phyloP scores from a whole-genome alignment of 2,888 invertebrate genomes.

The Nephrotoma guestfalica region DNA sequence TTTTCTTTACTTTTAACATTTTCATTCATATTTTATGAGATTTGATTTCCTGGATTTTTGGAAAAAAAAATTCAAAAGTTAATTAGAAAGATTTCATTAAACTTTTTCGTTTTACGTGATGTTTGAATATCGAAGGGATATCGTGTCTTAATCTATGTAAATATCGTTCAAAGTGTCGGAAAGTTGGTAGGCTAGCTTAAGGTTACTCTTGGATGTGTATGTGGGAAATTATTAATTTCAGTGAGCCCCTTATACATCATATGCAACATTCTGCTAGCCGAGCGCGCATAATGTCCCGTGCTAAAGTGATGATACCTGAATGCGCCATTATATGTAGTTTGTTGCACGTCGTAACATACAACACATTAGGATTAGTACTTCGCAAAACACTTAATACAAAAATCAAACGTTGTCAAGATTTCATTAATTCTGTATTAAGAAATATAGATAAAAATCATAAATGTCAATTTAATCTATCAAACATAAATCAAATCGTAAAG shows the following conservation, averaged over 20 bases:
- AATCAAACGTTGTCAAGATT: background rate
- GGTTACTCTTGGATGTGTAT: too few species aligned
- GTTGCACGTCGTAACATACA: too few species aligned
- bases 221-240: too few species aligned
- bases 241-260: too few species aligned
- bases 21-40: background rate
- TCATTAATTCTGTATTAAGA: background rate
- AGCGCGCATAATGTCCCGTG: too few species aligned
- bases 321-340: too few species aligned
- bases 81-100: background rate
- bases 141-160: background rate
- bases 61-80: background rate
- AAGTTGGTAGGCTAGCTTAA: too few species aligned
- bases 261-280: too few species aligned
- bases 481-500: background rate
- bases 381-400: background rate
- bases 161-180: too few species aligned
- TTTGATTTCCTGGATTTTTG: background rate
- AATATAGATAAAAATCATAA: background rate
- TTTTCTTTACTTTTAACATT: background rate
- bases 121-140: background rate
- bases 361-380: too few species aligned
- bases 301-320: too few species aligned
- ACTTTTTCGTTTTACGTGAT: background rate
- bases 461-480: background rate